phyloP scores from a whole-genome alignment of 2,888 invertebrate genomes.

The Netelia fuscicornis region DNA sequence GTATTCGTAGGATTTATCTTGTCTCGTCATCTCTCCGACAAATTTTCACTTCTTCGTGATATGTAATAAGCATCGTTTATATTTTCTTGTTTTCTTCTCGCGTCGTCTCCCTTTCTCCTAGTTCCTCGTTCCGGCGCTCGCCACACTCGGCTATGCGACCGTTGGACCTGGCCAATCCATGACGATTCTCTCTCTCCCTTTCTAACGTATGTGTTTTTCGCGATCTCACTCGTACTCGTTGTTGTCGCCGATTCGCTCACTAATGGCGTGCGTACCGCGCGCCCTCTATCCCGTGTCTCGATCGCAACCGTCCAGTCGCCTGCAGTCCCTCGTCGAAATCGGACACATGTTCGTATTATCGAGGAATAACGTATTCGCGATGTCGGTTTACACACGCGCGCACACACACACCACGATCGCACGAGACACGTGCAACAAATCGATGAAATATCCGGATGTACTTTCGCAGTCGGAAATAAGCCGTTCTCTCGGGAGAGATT shows the following conservation, averaged over 20 bases:
- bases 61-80: slow-evolving; percentile 31
- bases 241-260: slow-evolving; percentile 5
- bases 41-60: slow-evolving; percentile 26
- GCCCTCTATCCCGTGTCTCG: slow-evolving; percentile 61
- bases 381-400: neutral
- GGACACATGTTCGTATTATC: slow-evolving; percentile 15
- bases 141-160: neutral
- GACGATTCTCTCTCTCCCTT: slow-evolving; percentile 6
- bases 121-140: slow-evolving; percentile 28
- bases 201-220: neutral
- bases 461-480: slow-evolving; percentile 49
- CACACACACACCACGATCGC: neutral
- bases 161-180: slow-evolving; percentile 43
- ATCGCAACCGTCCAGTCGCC: slow-evolving; percentile 56
- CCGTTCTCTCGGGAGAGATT: slow-evolving; percentile 24
- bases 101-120: neutral
- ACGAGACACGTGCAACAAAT: neutral
- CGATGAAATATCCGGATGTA: slow-evolving; percentile 49
- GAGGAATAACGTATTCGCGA: neutral
- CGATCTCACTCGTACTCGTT: slow-evolving; percentile 52
- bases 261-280: slow-evolving; percentile 5
- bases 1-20: neutral
- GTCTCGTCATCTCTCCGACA: neutral
- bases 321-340: slow-evolving; percentile 41
- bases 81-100: neutral